Conservation (phyloP, 1,140 invertebrate species). For the Pseudoatta argentina region DNA sequence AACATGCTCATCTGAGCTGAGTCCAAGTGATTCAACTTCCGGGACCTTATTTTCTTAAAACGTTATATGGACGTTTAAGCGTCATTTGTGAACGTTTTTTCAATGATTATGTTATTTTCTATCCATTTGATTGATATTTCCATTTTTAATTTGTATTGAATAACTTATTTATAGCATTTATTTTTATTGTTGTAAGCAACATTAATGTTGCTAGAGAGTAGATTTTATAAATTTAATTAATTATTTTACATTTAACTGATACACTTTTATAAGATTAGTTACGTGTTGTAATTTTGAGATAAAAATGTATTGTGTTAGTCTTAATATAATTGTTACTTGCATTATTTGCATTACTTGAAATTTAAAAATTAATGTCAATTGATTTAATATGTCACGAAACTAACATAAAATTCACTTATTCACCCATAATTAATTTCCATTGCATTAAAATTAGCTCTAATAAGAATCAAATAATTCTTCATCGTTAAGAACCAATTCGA, state of each 20-base stretch:
- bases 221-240: neutral
- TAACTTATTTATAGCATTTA: neutral
- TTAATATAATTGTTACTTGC: no score
- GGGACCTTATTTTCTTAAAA: neutral
- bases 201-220: neutral
- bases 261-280: no score
- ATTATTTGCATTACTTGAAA: no score
- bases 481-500: constrained; percentile 35
- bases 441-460: neutral
- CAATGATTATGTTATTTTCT: neutral
- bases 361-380: no score
- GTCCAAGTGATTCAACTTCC: neutral
- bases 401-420: neutral
- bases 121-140: neutral
- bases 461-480: constrained; percentile 6
- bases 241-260: no score
- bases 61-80: neutral
- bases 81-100: neutral
- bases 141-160: neutral
- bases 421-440: neutral
- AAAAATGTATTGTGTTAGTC: no score
- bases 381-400: neutral
- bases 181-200: neutral
- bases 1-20: neutral
- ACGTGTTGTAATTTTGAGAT: no score